phyloP scores from a whole-genome alignment of 2,113 vertebrate species.

The Columba livia region DNA sequence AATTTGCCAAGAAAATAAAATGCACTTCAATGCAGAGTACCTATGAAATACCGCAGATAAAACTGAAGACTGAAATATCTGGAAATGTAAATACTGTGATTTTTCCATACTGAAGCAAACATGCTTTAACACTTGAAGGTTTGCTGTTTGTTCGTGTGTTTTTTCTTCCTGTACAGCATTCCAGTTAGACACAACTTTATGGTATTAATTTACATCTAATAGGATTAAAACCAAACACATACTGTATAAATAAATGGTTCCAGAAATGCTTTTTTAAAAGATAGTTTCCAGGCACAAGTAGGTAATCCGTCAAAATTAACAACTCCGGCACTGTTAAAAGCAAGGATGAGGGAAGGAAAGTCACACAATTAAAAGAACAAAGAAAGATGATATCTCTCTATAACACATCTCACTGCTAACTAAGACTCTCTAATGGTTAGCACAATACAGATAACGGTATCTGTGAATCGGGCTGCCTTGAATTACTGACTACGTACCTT shows the following conservation, averaged over 20 bases:
- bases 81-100: neutral
- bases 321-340: neutral
- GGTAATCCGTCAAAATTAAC: slow-evolving; percentile 6
- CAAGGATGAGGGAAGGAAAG: neutral
- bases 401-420: neutral
- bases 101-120: neutral
- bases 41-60: neutral
- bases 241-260: neutral
- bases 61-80: neutral
- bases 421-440: neutral
- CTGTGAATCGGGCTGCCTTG: neutral
- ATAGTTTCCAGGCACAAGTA: neutral
- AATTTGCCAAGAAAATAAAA: neutral
- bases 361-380: neutral
- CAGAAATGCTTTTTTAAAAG: slow-evolving; percentile 11
- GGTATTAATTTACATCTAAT: neutral
- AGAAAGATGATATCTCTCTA: neutral
- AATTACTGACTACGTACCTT: slow-evolving; percentile 12
- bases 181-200: neutral
- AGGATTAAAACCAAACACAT: neutral
- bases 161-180: neutral
- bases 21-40: neutral
- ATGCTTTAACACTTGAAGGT: neutral
- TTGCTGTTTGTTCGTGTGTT: too few relatives aligned
- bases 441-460: neutral